Evolutionary conservation across 2,888 invertebrate species (phyloP).

Genomic region (Agriopis marginaria): DNA sequence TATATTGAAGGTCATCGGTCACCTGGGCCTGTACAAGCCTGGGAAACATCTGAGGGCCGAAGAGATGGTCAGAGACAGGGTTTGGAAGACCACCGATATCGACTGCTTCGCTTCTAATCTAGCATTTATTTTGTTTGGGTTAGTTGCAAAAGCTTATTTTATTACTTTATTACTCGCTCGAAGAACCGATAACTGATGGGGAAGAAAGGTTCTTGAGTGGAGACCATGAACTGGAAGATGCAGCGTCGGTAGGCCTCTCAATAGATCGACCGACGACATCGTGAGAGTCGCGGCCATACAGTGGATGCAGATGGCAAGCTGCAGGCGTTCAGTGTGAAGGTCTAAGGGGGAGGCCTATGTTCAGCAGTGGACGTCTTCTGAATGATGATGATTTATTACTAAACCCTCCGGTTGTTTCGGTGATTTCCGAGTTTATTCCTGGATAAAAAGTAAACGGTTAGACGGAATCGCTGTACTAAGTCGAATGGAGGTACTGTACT

Average conservation of each 20-base stretch:
- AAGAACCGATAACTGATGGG: no score
- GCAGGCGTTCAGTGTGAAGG: no score
- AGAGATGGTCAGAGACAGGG: constrained; percentile 73
- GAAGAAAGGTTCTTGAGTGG: no score
- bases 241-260: no score
- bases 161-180: no score
- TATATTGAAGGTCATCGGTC: constrained; percentile 90
- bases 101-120: constrained; percentile 93
- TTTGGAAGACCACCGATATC: constrained; percentile 88
- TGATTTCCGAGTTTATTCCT: background rate
- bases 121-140: constrained; percentile 91
- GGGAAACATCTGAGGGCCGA: constrained; percentile 85
- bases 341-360: no score
- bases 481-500: no score
- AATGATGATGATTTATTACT: background rate
- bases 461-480: background rate
- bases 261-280: no score
- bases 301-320: no score
- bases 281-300: no score
- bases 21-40: constrained; percentile 91
- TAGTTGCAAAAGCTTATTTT: constrained; percentile 54
- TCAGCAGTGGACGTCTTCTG: no score
- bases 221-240: no score
- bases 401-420: background rate
- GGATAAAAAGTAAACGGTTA: background rate